phyloP scores from a whole-genome alignment of 2,797 vertebrate genomes.

The Muscicapa comitata region DNA sequence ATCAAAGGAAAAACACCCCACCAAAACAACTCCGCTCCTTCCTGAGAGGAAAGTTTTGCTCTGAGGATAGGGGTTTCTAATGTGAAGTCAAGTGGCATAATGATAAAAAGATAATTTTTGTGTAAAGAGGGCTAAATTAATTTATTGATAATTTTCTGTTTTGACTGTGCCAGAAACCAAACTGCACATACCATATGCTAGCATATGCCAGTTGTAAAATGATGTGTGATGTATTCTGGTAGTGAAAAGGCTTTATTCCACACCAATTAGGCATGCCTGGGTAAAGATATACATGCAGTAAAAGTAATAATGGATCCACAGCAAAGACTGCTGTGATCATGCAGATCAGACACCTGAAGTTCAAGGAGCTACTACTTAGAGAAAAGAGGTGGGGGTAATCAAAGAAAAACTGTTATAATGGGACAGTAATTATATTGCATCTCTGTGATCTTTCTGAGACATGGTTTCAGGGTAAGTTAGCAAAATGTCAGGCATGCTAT shows the following conservation, averaged over 20 bases:
- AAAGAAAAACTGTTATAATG: background rate
- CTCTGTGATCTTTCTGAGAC: background rate
- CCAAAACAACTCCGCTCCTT: background rate
- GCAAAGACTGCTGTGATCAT: background rate
- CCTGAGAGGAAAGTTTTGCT: background rate
- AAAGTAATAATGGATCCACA: background rate
- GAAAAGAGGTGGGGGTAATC: accelerated
- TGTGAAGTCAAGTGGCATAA: background rate
- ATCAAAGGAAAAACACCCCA: background rate
- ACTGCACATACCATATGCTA: background rate
- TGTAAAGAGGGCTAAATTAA: background rate
- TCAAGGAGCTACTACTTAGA: background rate
- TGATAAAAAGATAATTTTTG: background rate
- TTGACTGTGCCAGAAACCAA: background rate
- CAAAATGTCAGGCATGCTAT: background rate
- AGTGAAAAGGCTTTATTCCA: background rate
- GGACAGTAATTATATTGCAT: background rate
- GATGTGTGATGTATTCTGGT: background rate
- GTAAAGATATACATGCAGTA: background rate
- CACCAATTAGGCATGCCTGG: background rate
- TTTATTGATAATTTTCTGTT: background rate
- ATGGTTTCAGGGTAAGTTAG: background rate
- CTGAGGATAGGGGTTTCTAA: background rate
- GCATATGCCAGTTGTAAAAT: background rate
- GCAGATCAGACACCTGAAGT: background rate